Evolutionary conservation across 2,888 invertebrate genomes (phyloP).

Genomic region (Cantharis rustica): DNA sequence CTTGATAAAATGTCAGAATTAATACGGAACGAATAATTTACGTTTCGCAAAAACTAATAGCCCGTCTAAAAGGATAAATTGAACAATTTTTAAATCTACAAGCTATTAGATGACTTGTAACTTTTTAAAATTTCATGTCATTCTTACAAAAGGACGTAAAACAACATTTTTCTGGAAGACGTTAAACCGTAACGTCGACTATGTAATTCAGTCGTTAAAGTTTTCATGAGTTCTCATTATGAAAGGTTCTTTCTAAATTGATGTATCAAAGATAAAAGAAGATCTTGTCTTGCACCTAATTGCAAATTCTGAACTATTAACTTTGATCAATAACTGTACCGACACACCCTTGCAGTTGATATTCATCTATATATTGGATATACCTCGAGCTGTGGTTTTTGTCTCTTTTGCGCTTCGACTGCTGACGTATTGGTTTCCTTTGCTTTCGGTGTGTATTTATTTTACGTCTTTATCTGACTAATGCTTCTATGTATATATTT

Average conservation of each 20-base stretch:
- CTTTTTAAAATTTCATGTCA: not conserved
- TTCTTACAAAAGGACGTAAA: not conserved
- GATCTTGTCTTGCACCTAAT: slow-evolving; percentile 14
- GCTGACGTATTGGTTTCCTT: not conserved
- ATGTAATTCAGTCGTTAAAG: not conserved
- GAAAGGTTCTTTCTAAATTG: not conserved
- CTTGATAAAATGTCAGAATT: not conserved
- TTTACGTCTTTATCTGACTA: slow-evolving; percentile 8
- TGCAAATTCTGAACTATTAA: slow-evolving; percentile 23
- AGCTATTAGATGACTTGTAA: slow-evolving; percentile 2
- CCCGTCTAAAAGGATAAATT: not conserved
- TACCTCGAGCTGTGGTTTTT: not conserved
- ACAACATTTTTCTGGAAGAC: not conserved
- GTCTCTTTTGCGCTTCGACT: slow-evolving; percentile 14
- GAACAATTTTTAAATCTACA: not conserved
- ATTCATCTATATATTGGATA: not conserved
- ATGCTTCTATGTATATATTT: slow-evolving; percentile 1
- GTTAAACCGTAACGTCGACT: not conserved
- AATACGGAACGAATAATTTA: not conserved
- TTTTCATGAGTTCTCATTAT: not conserved
- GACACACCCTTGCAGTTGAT: slow-evolving; percentile 20
- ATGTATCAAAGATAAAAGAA: slow-evolving; percentile 14
- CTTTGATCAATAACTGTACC: slow-evolving; percentile 25
- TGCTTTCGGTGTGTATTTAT: slow-evolving; percentile 5
- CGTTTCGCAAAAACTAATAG: not conserved